Conservation (phyloP, 2,888 invertebrate species). For the Opisthograptis luteolata region DNA sequence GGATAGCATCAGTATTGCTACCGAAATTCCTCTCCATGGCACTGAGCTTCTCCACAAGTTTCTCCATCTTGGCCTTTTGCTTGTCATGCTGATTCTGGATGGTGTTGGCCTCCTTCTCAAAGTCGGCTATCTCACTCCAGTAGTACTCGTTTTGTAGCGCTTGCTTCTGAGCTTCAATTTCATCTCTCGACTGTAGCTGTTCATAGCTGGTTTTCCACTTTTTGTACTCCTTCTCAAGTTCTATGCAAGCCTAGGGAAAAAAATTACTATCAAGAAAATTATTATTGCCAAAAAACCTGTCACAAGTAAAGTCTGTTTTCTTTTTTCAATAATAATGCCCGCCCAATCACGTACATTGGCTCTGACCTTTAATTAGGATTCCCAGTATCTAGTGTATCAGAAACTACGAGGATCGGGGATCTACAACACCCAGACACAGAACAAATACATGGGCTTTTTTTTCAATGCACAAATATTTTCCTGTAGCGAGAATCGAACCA, state of each 20-base stretch:
- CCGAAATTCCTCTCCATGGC: slow-evolving; percentile 62
- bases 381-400: too few relatives aligned
- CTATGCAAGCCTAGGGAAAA: slow-evolving; percentile 58
- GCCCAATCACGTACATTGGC: too few relatives aligned
- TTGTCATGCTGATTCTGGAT: slow-evolving; percentile 74
- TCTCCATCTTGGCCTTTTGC: slow-evolving; percentile 70
- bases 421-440: too few relatives aligned
- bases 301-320: too few relatives aligned
- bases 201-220: slow-evolving; percentile 83
- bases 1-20: slow-evolving; percentile 65
- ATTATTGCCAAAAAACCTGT: too few relatives aligned
- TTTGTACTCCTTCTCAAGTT: slow-evolving; percentile 74
- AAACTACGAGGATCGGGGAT: too few relatives aligned
- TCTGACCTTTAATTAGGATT: too few relatives aligned
- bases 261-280: background rate
- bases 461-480: too few relatives aligned
- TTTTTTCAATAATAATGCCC: too few relatives aligned
- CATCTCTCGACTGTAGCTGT: slow-evolving; percentile 81
- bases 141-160: slow-evolving; percentile 83
- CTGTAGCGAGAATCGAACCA: too few relatives aligned
- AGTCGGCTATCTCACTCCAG: slow-evolving; percentile 75
- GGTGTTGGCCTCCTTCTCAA: slow-evolving; percentile 57
- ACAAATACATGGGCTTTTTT: too few relatives aligned
- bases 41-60: slow-evolving; percentile 61
- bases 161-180: slow-evolving; percentile 73